phyloP scores from a whole-genome alignment of 2,797 vertebrate species.

The Alosa sapidissima region DNA sequence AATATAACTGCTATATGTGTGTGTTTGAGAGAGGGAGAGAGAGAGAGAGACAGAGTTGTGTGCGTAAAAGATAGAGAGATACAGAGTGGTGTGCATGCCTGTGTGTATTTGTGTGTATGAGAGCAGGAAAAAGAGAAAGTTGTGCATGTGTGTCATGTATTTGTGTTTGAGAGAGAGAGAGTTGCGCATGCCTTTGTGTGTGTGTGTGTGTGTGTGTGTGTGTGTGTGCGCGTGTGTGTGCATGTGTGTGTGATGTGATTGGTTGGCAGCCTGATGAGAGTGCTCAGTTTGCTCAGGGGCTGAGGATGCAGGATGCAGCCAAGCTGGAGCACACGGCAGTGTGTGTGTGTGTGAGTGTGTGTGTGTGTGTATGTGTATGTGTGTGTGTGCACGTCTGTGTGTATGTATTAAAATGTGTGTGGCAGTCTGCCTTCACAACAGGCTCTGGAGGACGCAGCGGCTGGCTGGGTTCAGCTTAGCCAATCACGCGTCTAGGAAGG shows the following conservation, averaged over 20 bases:
- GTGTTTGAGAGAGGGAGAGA: not conserved
- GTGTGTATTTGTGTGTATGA: not conserved
- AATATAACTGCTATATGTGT: not conserved
- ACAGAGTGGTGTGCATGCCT: not conserved
- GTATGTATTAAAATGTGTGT: slow-evolving; percentile 3
- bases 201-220: not conserved
- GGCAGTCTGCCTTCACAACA: slow-evolving; percentile 44
- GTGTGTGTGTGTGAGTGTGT: not conserved
- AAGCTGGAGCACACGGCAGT: slow-evolving; percentile 2
- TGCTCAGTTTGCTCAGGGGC: slow-evolving; percentile 23
- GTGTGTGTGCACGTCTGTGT: not conserved
- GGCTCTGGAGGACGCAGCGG: slow-evolving; percentile 36
- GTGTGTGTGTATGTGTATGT: not conserved
- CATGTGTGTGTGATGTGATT: slow-evolving; percentile 14
- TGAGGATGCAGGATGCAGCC: slow-evolving; percentile 13
- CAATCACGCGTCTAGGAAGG: slow-evolving; percentile 24
- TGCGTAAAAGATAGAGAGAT: too few relatives aligned
- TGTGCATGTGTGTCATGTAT: not conserved
- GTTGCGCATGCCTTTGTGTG: not conserved
- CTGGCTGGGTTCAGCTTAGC: slow-evolving; percentile 31
- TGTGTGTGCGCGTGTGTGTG: not conserved
- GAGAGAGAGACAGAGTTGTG: too few relatives aligned
- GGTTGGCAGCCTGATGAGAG: slow-evolving; percentile 15
- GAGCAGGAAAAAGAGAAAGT: not conserved
- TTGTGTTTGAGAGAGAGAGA: not conserved